Base-by-base conservation (phyloP, 2,113 vertebrate species). In the Etia nguti region DNA sequence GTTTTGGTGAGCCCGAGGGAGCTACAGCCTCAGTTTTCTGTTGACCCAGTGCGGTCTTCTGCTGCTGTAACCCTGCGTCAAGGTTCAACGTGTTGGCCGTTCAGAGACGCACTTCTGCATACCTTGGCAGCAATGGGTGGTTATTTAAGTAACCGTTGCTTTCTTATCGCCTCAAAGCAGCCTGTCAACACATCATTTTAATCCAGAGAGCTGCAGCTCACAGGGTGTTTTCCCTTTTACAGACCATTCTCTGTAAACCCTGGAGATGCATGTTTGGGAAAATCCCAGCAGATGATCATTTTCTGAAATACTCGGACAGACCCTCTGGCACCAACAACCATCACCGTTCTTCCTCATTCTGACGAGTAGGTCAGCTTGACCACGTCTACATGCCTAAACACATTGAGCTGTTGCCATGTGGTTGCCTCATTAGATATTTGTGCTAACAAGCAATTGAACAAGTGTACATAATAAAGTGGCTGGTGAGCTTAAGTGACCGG, bases 101-200 rank as follows among this genome's bases (percentile, higher is more conserved):
- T 70, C 65, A 70, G 38, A 70, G 65, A 16, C 16, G 65, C 65
- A 43, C 65, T 70, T 43, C 65, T 70, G 12, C n/a, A 20, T 20
- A 4, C 16, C 8, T 20, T 20, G 8, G 18, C 4, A 10, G 65
- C 1, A 24, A 0, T 2, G 0, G 13, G 38, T 16, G 38, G n/a
- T 43, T 43, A 70, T 70, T 43, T 70, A 9, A 43, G 0, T 43
- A 43, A 70, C 15, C 9, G 8, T 3, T 43, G 65, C 12, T 24
- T 24, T 43, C 65, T 43, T 43, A 16, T 70, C 0, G 1, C 31
- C 57, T 60, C 26, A 60, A 60, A 60, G 29, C 16, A 34, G 16
- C 29, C 6, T 65, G 60, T 38, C 60, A 3, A 65, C 2, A 38
- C 31, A 65, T 65, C 0, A 8, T 38, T 38, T 65, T 65, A 38